These are phyloP conservation scores for Etheostoma cragini DNA, from an alignment of 2,113 vertebrate genomes.

Conservation along the genomic window DNA sequence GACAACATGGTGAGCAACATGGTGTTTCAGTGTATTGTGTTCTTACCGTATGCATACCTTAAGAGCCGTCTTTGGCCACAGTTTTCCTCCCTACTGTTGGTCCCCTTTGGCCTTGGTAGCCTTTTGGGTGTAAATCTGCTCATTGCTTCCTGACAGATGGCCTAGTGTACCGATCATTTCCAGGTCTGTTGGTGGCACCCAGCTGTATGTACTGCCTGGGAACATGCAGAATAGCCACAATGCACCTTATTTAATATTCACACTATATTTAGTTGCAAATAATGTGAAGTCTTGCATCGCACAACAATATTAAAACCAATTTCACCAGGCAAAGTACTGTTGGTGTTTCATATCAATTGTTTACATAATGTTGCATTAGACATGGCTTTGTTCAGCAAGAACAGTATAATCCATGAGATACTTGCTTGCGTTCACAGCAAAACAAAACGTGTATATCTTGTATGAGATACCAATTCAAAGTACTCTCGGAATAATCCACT, in stretches of 20 bases:
- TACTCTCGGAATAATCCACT: slow-evolving; percentile 53
- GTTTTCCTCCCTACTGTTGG: slow-evolving; percentile 46
- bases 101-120: slow-evolving; percentile 51
- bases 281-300: slow-evolving; percentile 14
- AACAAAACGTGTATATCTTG: slow-evolving; percentile 46
- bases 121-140: slow-evolving; percentile 43
- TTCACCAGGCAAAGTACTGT: neutral
- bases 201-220: slow-evolving; percentile 50
- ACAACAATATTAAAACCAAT: slow-evolving; percentile 35
- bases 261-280: slow-evolving; percentile 32
- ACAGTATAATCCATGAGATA: slow-evolving; percentile 16
- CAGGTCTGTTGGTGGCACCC: slow-evolving; percentile 40
- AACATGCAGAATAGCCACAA: slow-evolving; percentile 1
- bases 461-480: slow-evolving; percentile 45
- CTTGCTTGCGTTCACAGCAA: slow-evolving; percentile 6
- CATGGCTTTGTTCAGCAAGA: slow-evolving; percentile 25
- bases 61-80: slow-evolving; percentile 20
- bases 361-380: slow-evolving; percentile 25
- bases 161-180: slow-evolving; percentile 38
- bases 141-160: slow-evolving; percentile 71
- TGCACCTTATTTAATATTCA: slow-evolving; percentile 13
- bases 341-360: slow-evolving; percentile 28
- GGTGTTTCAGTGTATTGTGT: neutral
- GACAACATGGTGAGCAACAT: neutral
- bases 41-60: neutral